Base-by-base conservation (phyloP, 2,113 vertebrate genomes). In the Noctilio leporinus region DNA sequence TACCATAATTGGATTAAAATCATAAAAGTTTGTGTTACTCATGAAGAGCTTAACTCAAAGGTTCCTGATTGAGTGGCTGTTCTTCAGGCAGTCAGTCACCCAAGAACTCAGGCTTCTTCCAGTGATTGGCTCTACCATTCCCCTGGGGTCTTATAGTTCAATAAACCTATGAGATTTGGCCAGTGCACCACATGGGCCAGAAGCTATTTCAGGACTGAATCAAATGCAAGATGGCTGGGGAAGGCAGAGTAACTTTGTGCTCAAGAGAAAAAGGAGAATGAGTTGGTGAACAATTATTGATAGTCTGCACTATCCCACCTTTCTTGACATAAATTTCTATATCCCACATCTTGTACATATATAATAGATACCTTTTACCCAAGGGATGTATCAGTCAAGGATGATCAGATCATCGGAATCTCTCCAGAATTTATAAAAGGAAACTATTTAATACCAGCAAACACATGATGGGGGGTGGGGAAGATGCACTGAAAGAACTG, bases 371-470 rank as follows among this genome's bases (percentile, higher is more conserved):
- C 6, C 10, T 40, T 14, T 95, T 59, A 62, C 19, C 35, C 17
- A 19, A 43, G 57, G 59, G 10, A 77, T 59, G 6, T 64, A 57
- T 49, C 53, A 80, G 20, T 85, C n/a, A 24, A 3, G 5, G 4
- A 49, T 62, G 5, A 62, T 82, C 10, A 78, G 53, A 19, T 88
- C 77, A 86, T 57, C 15, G 26, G 90, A 93, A 93, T 3, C 14
- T 59, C 35, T 75, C 33, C 35, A 75, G 45, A 93, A 86, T 86
- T 86, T 94, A 43, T 24, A 65, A 95, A 87, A 87, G 38, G 14
- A 81, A 94, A 11, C 10, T 15, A 40, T 88, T 90, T 62, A 45
- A 86, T 80, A 87, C 7, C 17, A 3, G 20, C 26, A 80, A 90
- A 90, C 40, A 64, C 4, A 57, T 55, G 30, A 8, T 86, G 33